Evolutionary conservation across 2,113 vertebrate species (phyloP), one percentile per base, ranked within the genome.

Genomic region (Oreotrochilus melanogaster): DNA sequence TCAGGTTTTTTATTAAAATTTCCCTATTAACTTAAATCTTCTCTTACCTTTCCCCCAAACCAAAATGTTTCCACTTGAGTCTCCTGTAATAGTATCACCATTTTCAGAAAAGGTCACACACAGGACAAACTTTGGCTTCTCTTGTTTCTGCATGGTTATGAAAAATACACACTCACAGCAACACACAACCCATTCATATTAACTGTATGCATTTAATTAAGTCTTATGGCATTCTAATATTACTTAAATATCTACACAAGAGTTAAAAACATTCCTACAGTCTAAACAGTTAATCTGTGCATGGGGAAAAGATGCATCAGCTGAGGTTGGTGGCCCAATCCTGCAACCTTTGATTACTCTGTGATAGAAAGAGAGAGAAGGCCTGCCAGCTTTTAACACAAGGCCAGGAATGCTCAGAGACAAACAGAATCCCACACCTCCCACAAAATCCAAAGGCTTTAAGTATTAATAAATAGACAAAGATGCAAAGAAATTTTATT

Each of bases 111-210:
- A 99, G 53, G 99, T 99, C 98, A 99, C 99, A 81, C 99, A 99
- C 75, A 99, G 97, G 89, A 99, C 99, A 98, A 99, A 99, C 98
- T 99, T 99, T 98, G 99, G 99, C 98, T 99, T 99, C 97, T 99
- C 99, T 97, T 99, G 99, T 98, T 99, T 99, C 99, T 99, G 98
- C 33, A 97, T 39, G 47, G 50, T 95, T 89, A 94, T 14, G 39
- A 96, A 88, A 96, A 94, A 97, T 5, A 96, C 0, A 95, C 53
- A 86, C 47, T 95, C 78, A 97, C 62, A 94, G 93, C 79, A 87
- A 87, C 19, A 82, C 17, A 71, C 4, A 86, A 47, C 23, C 57
- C 47, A 45, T 71, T 72, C n/a, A 58, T 64, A 83, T 91, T 80
- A 92, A 73, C 42, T 56, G 25, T 28, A 87, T 1, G 2, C 69